Conservation (phyloP, 2,888 invertebrate species). For the Lomographa bimaculata region DNA sequence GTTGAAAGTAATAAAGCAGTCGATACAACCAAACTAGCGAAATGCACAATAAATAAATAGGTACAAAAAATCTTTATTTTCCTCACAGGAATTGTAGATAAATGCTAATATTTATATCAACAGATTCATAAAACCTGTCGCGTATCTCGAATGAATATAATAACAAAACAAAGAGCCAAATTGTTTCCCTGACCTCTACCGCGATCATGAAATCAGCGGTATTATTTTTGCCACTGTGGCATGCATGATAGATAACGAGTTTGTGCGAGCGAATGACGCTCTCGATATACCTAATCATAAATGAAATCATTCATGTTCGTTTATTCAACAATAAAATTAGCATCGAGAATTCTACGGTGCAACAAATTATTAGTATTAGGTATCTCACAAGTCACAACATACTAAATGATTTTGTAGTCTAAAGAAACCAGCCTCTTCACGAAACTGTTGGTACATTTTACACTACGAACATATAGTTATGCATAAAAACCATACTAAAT, state of each 20-base stretch:
- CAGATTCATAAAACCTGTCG: slow-evolving; percentile 5
- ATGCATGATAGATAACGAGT: slow-evolving; percentile 19
- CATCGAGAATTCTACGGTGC: too few relatives aligned
- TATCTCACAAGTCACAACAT: too few relatives aligned
- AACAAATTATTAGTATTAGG: too few relatives aligned
- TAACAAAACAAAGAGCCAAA: slow-evolving; percentile 24
- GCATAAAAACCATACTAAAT: too few relatives aligned
- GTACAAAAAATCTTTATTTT: not conserved
- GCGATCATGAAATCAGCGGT: slow-evolving; percentile 22
- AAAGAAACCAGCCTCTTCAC: too few relatives aligned
- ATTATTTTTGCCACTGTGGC: slow-evolving; percentile 21
- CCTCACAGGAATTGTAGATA: not conserved
- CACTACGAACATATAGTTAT: too few relatives aligned
- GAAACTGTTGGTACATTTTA: too few relatives aligned
- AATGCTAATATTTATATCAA: slow-evolving; percentile 5
- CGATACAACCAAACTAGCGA: not conserved
- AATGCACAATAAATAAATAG: not conserved
- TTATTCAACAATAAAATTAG: slow-evolving; percentile 8
- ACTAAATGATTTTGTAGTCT: too few relatives aligned
- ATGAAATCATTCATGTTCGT: slow-evolving; percentile 19
- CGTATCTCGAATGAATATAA: slow-evolving; percentile 8
- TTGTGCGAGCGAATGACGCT: slow-evolving; percentile 17
- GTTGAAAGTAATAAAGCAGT: too few relatives aligned
- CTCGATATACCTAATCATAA: slow-evolving; percentile 13
- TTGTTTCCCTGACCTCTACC: slow-evolving; percentile 31